A percentile compares a stretch with the other conserved stretches of the same genome.
These are phyloP conservation scores for Zaprionus nigranus DNA, from an alignment of 1,140 invertebrate species.

Conservation along the genomic window DNA sequence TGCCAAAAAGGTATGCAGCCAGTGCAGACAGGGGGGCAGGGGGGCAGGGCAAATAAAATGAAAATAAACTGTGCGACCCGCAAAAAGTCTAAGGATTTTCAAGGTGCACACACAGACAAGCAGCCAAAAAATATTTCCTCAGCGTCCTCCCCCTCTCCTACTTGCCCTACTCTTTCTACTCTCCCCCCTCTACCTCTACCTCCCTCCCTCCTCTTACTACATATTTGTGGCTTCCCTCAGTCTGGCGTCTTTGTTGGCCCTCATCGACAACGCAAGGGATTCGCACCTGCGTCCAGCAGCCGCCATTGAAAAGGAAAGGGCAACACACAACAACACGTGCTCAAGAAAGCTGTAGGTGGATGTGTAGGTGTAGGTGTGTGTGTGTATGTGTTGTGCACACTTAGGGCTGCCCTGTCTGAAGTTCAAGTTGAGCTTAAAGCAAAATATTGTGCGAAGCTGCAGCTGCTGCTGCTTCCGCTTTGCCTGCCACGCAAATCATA, in stretches of 20 bases:
- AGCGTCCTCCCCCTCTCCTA: neutral
- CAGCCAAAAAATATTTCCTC: conserved; percentile 57
- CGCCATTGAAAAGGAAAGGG: conserved; percentile 57
- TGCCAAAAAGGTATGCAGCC: conserved; percentile 78
- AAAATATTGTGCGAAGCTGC: conserved; percentile 61
- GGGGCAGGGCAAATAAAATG: conserved; percentile 38
- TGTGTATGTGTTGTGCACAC: conserved; percentile 21
- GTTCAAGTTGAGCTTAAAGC: conserved; percentile 74
- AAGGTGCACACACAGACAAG: conserved; percentile 62
- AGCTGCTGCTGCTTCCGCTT: conserved; percentile 51
- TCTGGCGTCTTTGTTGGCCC: conserved; percentile 61
- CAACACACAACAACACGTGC: conserved; percentile 12
- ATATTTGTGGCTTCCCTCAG: conserved; percentile 67
- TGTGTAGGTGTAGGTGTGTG: conserved; percentile 29
- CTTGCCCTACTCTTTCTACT: neutral
- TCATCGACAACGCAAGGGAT: conserved; percentile 6
- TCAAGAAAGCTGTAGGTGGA: neutral
- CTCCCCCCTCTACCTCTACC: neutral
- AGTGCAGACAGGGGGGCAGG: conserved; percentile 10
- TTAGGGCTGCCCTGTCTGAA: conserved; percentile 62
- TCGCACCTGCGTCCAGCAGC: conserved; percentile 67
- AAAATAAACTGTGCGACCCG: conserved; percentile 45
- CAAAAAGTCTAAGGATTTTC: conserved; percentile 63
- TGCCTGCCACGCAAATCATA: neutral
- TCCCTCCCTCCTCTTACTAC: neutral